Evolutionary conservation across 1,140 invertebrate species (phyloP), one percentile per base, ranked within the genome.

Genomic region (Pomacea maculata): DNA sequence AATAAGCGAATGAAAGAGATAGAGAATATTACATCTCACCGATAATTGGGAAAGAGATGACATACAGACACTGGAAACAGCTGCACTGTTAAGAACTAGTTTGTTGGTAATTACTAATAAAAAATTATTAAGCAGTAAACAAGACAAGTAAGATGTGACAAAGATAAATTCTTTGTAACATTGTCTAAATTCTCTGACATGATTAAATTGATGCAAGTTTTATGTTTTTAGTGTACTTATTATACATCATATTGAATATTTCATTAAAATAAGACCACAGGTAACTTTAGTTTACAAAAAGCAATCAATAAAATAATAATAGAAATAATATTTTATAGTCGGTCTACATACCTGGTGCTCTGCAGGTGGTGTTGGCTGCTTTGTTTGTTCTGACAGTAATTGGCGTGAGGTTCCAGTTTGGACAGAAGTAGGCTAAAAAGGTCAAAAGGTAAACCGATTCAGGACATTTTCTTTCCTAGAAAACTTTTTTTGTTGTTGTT

Each of bases 371-470:
- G 79, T 86, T 83, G 1, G 80, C 57, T 21, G 88, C 82, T 73
- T 82, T 87, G 77, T 90, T 86, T 10, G 88, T 90, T 72, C 86
- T 87, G 34, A 87, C 80, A 29, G 83, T 80, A 7, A 84, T 76
- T 14, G 84, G 84, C 34, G 84, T 87, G 68, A 88, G 77, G 63
- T 88, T 84, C 89, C 89, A 90, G 83, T 88, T 88, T 11, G 83
- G 80, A 80, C 89, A 90, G 82, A 84, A 86, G 71, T 90, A 90
- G 10, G 86, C 89, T 90, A 81, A 14, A 11, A 61, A 17, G 0
- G 1, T 14, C 11, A 61, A 61, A 61, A 61, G 34, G 6, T 45
- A 45, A 25, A 45, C 34, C 6, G 34, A 45, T 4, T 45, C 34
- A 45, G 34, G 0, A 0, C 34, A 45, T 45, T 45, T 45, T 45